Percentiles rank a stretch among this genome's conserved stretches.
Conservation (phyloP, 2,113 vertebrate genomes). For the Elephas maximus region DNA sequence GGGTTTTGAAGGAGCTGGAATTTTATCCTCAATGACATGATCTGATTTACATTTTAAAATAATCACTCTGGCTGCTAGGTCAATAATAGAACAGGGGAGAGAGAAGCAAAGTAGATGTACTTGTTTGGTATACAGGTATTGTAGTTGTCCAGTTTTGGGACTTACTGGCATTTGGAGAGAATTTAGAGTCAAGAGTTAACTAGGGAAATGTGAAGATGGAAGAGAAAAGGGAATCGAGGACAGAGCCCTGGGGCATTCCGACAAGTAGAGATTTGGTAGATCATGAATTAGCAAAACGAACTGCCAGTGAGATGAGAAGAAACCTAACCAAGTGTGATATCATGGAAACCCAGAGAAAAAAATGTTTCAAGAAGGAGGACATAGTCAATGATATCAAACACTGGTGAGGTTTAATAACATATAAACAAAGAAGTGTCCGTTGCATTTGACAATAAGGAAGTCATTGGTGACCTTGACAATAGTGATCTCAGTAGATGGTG, state of each 20-base stretch:
- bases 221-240: neutral
- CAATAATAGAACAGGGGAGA: neutral
- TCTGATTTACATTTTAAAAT: slow-evolving; percentile 36
- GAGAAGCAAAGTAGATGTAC: neutral
- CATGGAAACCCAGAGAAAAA: neutral
- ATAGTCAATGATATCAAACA: slow-evolving; percentile 6
- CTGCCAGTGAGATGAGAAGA: neutral
- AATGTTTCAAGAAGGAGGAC: neutral
- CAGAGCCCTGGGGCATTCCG: neutral
- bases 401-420: slow-evolving; percentile 11
- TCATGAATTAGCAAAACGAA: neutral
- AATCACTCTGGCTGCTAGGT: neutral
- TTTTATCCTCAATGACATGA: neutral
- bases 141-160: neutral
- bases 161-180: neutral
- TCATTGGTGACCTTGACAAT: slow-evolving; percentile 1
- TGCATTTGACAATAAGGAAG: slow-evolving; percentile 38
- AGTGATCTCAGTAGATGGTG: neutral
- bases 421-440: neutral
- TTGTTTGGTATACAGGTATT: neutral
- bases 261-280: neutral
- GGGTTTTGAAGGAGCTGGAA: neutral
- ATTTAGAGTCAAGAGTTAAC: slow-evolving; percentile 19
- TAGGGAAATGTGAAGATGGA: neutral
- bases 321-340: neutral